Base-by-base conservation (phyloP, 2,113 vertebrate genomes). In the Polypterus senegalus region DNA sequence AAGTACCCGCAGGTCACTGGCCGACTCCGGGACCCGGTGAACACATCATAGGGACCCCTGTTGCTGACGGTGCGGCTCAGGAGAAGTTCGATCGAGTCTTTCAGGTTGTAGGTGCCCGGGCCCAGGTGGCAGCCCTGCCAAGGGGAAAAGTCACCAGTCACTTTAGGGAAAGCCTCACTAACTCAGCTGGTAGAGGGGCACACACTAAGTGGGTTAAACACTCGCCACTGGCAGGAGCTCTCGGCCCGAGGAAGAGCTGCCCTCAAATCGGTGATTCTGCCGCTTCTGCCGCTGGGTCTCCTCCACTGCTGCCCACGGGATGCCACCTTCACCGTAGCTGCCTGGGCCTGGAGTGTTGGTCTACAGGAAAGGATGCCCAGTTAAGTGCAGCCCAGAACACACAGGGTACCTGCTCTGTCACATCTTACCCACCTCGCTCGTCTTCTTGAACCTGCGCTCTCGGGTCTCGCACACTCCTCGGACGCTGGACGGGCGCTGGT, bases 331-430 rank as follows among this genome's bases (percentile, higher is more conserved):
- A 3, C 79, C 76, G 0, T 87, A 86, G 7, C 69, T 76, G 1
- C 88, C 83, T 1, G 84, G 85, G 3, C 83, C 81, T 0, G 87
- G 87, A n/a, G 65, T 70, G 9, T 4, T 10, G 54, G 54, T 68
- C 73, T 75, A 54, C 1, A 62, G 63, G 46, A 56, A 47, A 9
- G 10, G 58, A 3, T n/a, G 3, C 57, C 49, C 44, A 57, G 9
- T 58, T 43, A 27, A 27, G 27, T 27, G 53, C 48, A 54, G 47
- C 48, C 11, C 48, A 7, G 27, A 45, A 61, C 57, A 62, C 46
- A 9, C 56, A 9, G 49, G 27, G 53, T 44, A 3, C 9, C 6
- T 43, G 9, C 11, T 5, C 27, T 58, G 10, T 8, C 27, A 27
- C 27, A 27, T 27, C 27, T 27, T 27, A 27, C 66, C 69, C 66